Evolutionary conservation across 2,888 invertebrate genomes (phyloP), one percentile per base, ranked within the genome.

Genomic region (Dynastes tityus): DNA sequence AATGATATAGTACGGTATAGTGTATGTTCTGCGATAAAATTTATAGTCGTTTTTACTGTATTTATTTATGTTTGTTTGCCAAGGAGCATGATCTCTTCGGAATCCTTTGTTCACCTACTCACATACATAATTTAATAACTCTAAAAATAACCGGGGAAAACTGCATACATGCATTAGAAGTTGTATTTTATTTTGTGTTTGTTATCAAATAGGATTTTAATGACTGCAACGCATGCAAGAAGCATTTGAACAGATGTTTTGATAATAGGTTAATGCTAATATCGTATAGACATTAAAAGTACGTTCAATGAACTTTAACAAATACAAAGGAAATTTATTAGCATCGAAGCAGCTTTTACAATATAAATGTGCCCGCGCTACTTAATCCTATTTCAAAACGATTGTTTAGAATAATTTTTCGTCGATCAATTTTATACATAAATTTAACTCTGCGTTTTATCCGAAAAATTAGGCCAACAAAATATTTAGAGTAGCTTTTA

Each of bases 401-500:
- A 63, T 5, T 45, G 45, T 45, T 45, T 45, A 45, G 45, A 45
- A 45, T 45, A 45, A 45, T 45, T 45, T 63, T 63, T 63, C 29
- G 2, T 63, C 11, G 32, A 32, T 63, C 13, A 63, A 63, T 63
- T 63, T 63, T 32, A 27, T 2, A 37, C 32, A 37, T 63, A 32
- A 51, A 68, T 51, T 51, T 29, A 51, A 13, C 9, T 74, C 73
- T 74, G 61, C 13, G 37, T 61, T 74, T 74, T 61, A 49, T 63
- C 73, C 11, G 45, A n/a, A 27, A 40, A 74, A 49, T 27, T 45
- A 45, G 73, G 73, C 45, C 61, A 74, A 27, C 61, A 40, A 61
- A 74, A 61, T 74, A 61, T 74, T 61, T 74, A 74, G 73, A 74
- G 61, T 74, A 32, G n/a, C 27, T 9, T 45, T 45, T 22, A 11